Percentiles rank a stretch among this genome's conserved stretches.
These are phyloP conservation scores for Chinchilla lanigera DNA, from an alignment of 2,113 vertebrate species.

Conservation along the genomic window DNA sequence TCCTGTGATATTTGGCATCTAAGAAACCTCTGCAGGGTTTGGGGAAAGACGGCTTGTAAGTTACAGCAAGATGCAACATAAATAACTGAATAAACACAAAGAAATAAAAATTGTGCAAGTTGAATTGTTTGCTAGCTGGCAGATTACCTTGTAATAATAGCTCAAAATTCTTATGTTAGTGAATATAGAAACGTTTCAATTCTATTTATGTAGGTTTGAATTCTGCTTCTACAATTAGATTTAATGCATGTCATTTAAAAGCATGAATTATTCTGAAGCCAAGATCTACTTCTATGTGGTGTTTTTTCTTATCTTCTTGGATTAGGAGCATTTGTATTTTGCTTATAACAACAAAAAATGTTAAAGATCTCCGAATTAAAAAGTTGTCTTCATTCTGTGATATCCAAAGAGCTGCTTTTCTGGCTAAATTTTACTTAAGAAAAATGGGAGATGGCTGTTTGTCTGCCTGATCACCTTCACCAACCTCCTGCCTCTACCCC, in stretches of 20 bases:
- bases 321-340: constrained; percentile 20
- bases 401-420: not conserved
- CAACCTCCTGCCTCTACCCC: not conserved
- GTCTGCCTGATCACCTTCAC: not conserved
- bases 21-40: not conserved
- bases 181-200: not conserved
- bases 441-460: not conserved
- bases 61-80: constrained; percentile 1
- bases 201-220: constrained; percentile 27
- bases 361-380: constrained; percentile 12
- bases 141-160: not conserved
- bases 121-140: not conserved
- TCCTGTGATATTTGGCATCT: not conserved
- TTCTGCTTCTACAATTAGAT: constrained; percentile 37
- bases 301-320: not conserved
- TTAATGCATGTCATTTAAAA: constrained; percentile 33
- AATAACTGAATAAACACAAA: constrained; percentile 40
- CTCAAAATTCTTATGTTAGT: constrained; percentile 12
- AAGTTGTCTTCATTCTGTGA: not conserved
- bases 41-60: not conserved
- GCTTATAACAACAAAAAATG: constrained; percentile 39
- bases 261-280: not conserved
- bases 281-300: not conserved
- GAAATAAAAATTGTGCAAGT: constrained; percentile 7
- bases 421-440: not conserved